A percentile compares a stretch with the other conserved stretches of the same genome.
These are phyloP conservation scores for Lycaon pictus DNA, from an alignment of 2,113 vertebrate species.

Conservation along the genomic window DNA sequence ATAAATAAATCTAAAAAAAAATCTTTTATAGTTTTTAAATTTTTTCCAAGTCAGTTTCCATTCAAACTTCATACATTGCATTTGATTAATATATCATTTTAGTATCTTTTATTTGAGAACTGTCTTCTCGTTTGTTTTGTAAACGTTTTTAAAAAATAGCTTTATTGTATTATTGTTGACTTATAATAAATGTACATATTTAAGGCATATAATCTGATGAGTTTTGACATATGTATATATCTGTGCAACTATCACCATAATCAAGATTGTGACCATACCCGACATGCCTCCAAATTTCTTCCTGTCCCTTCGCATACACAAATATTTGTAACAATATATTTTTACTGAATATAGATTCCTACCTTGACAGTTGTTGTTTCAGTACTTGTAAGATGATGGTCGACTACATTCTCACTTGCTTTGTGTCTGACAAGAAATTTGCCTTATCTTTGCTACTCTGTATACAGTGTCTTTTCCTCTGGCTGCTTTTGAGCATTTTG, in stretches of 20 bases:
- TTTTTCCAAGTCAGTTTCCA: neutral
- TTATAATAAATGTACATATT: neutral
- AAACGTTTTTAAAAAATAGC: conserved; percentile 19
- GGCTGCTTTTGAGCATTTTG: neutral
- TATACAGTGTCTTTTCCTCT: neutral
- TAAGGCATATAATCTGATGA: neutral
- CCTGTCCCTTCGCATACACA: neutral
- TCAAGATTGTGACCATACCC: neutral
- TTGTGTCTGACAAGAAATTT: neutral
- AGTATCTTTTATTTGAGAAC: neutral
- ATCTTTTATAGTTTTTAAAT: neutral
- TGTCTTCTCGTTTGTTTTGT: neutral
- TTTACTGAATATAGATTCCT: neutral
- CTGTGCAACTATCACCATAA: neutral
- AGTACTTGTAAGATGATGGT: neutral
- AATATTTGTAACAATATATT: neutral
- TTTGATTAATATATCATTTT: neutral
- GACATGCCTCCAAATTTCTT: neutral
- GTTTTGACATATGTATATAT: neutral
- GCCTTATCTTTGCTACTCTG: neutral
- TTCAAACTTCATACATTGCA: neutral
- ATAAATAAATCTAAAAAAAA: no score
- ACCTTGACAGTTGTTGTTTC: neutral
- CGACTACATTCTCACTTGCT: neutral
- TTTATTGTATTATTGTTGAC: neutral